phyloP scores from a whole-genome alignment of 2,113 vertebrate species.

The Chlamydotis undulata region DNA sequence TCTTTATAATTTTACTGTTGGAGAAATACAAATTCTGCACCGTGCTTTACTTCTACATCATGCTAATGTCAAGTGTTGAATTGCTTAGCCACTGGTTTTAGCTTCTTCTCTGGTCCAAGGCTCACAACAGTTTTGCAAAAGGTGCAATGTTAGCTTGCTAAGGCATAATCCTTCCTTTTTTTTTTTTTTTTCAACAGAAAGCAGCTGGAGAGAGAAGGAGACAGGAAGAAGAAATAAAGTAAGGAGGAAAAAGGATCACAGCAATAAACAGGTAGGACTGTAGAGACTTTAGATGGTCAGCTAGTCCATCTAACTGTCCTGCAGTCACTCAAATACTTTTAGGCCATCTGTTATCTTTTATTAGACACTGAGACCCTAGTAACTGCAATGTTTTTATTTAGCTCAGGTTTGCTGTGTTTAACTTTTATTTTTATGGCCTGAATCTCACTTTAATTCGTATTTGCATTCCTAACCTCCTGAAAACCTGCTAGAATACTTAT shows the following conservation, averaged over 20 bases:
- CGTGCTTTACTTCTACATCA: not conserved
- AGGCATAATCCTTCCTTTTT: not conserved
- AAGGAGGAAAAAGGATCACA: not conserved
- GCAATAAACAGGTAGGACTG: not conserved
- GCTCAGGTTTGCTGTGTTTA: not conserved
- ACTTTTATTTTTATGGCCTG: not conserved
- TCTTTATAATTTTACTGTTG: not conserved
- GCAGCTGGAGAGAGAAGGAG: not conserved
- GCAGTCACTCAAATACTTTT: not conserved
- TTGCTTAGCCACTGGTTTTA: not conserved
- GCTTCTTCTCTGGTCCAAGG: not conserved
- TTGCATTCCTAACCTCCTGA: not conserved
- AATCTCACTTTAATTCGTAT: not conserved
- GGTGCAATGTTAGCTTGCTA: not conserved
- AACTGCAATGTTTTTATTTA: not conserved
- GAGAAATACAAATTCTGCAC: not conserved
- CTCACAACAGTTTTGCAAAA: not conserved
- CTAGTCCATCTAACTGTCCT: not conserved
- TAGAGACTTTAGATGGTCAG: not conserved
- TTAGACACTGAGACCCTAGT: not conserved
- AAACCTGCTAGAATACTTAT: not conserved
- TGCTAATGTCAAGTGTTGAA: not conserved
- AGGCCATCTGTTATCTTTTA: not conserved
- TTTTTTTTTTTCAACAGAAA: not conserved
- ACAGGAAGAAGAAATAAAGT: not conserved